A percentile compares a stretch with the other conserved stretches of the same genome.
These are phyloP conservation scores for Pollimyrus isidori DNA, from an alignment of 2,113 vertebrate genomes.

Conservation along the genomic window DNA sequence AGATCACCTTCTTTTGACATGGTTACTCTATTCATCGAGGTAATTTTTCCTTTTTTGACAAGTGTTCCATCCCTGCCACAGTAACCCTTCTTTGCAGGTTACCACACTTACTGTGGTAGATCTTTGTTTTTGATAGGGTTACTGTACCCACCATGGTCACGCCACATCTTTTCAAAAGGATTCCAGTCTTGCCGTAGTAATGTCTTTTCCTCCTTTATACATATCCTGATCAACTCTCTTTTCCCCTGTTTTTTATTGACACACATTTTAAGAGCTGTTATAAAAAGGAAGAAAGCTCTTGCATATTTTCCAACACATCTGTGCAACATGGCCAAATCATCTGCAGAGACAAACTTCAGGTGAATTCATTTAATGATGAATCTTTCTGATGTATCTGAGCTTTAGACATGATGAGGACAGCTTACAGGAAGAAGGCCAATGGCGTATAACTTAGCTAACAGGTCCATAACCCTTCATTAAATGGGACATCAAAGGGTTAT, in stretches of 20 bases:
- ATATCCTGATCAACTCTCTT: not conserved
- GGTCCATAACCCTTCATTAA: constrained; percentile 67
- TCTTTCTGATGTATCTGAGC: not conserved
- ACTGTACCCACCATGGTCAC: not conserved
- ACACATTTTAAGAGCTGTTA: not conserved
- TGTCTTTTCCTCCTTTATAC: not conserved
- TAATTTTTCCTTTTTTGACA: not conserved
- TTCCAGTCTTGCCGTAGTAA: not conserved
- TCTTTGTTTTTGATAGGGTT: not conserved
- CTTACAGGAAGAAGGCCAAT: not conserved
- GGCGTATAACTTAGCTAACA: constrained; percentile 36
- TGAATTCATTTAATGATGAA: not conserved
- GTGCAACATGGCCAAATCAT: not conserved
- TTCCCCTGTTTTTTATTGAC: not conserved
- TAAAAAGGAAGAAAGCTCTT: not conserved
- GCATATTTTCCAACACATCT: not conserved
- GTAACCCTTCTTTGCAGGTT: not conserved
- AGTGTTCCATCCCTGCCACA: not conserved
- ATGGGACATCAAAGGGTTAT: constrained; percentile 26
- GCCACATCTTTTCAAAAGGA: not conserved
- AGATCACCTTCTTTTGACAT: not conserved
- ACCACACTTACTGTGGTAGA: not conserved
- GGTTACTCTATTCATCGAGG: not conserved
- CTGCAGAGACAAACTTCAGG: not conserved
- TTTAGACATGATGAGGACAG: not conserved